Base-by-base conservation (phyloP, 2,888 invertebrate genomes). In the Drosophila pseudotakahashii region DNA sequence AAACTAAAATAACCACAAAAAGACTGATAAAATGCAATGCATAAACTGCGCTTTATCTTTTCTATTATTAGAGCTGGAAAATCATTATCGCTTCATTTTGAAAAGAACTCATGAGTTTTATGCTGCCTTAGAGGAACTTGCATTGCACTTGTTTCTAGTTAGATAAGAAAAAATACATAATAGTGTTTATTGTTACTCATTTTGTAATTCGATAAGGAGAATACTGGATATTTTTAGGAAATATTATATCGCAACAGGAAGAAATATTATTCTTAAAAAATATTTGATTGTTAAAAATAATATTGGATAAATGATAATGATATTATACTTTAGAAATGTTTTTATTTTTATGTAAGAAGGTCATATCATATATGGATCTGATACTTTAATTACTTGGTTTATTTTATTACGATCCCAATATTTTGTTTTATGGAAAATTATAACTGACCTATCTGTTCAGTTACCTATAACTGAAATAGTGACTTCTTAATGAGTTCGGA, bases 401-500 rank as follows among this genome's bases (percentile, higher is more conserved):
- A 5, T 26, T 26, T 26, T 26, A 26, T 26, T 2, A 5, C 26
- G 5, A 26, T 26, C 2, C 6, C 2, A 34, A 34, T 19, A 1
- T 1, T 19, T 19, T 19, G 10, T 1, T 47, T 14, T 1, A 6
- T 30, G 14, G 10, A 2, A 10, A 14, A 13, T n/a, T 6, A 47
- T 30, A 47, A 48, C 58, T 58, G 48, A 62, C 58, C 62, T 48
- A 42, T 14, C 6, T n/a, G n/a, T 2, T 16, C 6, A 34, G n/a
- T n/a, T n/a, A n/a, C n/a, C n/a, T n/a, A n/a, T n/a, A n/a, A n/a
- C n/a, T n/a, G 13, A 34, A 23, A 36, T 16, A 7, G n/a, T 7
- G 0, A 23, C 7, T 10, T 11, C n/a, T n/a, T 41, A 26, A 42
- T 36, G n/a, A n/a, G 16, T 37, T 10, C 10, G 11, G 30, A 19